Percentiles rank a stretch among this genome's conserved stretches.
Conservation (phyloP, 2,888 invertebrate species). For the Rapana venosa region DNA sequence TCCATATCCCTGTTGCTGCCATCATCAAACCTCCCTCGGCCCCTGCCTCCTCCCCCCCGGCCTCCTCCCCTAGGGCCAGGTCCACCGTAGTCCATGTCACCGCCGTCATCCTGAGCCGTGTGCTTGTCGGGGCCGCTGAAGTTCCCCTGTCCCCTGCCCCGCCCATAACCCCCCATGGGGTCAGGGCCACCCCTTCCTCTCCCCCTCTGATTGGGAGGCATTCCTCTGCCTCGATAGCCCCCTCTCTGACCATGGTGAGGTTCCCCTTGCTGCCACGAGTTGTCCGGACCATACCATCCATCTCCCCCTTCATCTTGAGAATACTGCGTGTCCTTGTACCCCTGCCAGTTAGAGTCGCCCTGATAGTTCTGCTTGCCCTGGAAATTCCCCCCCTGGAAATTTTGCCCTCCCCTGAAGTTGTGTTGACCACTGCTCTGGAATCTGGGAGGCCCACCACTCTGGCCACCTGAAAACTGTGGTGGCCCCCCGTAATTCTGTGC, state of each 20-base stretch:
- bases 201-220: constrained; percentile 9
- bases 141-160: not conserved
- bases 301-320: not conserved
- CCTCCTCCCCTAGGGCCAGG: not conserved
- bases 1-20: constrained; percentile 28
- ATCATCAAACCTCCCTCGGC: not conserved
- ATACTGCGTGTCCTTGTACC: not conserved
- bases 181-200: constrained; percentile 36
- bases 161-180: constrained; percentile 38
- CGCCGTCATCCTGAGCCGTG: not conserved
- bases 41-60: constrained; percentile 37
- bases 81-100: constrained; percentile 1
- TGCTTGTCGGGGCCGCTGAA: not conserved
- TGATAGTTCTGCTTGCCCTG: constrained; percentile 28
- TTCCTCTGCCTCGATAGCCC: constrained; percentile 24
- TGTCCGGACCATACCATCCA: constrained; percentile 33
- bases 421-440: constrained; percentile 42
- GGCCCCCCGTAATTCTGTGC: constrained; percentile 39
- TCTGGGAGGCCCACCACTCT: constrained; percentile 36
- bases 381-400: constrained; percentile 20
- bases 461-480: not conserved
- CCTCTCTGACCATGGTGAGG: constrained; percentile 25
- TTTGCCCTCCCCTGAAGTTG: constrained; percentile 34
- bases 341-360: constrained; percentile 21
- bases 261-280: not conserved